phyloP scores from a whole-genome alignment of 2,888 invertebrate species.

The Tanypteryx hageni region DNA sequence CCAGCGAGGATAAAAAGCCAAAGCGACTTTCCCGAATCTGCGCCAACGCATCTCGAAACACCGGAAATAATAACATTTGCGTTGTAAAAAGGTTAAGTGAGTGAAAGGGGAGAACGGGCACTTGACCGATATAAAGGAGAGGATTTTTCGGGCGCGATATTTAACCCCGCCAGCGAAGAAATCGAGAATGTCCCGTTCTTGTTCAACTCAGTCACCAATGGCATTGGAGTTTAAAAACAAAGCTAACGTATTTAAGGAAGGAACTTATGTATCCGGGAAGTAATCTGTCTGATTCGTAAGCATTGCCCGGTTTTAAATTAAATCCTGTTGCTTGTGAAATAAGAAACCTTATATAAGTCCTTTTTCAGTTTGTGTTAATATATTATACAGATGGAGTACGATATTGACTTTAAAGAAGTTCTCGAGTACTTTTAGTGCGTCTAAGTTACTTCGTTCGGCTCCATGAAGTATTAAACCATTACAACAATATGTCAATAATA shows the following conservation, averaged over 20 bases:
- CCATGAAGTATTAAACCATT: too few relatives aligned
- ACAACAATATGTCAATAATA: too few relatives aligned
- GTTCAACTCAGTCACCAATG: not conserved
- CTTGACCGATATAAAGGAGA: not conserved
- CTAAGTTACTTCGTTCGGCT: too few relatives aligned
- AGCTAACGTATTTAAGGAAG: not conserved
- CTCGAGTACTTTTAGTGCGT: too few relatives aligned
- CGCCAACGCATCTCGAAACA: not conserved
- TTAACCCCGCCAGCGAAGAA: conserved; percentile 4
- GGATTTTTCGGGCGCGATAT: not conserved
- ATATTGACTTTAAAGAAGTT: too few relatives aligned
- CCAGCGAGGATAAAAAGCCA: not conserved
- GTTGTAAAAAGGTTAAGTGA: not conserved
- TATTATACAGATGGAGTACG: too few relatives aligned
- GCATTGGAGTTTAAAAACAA: not conserved
- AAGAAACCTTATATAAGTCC: too few relatives aligned
- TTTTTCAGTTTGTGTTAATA: too few relatives aligned
- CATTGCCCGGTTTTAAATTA: too few relatives aligned
- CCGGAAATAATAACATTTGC: conserved; percentile 24
- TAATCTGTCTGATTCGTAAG: too few relatives aligned
- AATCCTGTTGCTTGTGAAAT: too few relatives aligned
- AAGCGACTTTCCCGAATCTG: conserved; percentile 5
- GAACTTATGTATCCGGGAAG: not conserved
- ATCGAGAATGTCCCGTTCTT: not conserved
- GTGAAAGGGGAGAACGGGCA: conserved; percentile 5